Evolutionary conservation across 2,888 invertebrate genomes (phyloP).

Genomic region (Leptopterna dolabrata): DNA sequence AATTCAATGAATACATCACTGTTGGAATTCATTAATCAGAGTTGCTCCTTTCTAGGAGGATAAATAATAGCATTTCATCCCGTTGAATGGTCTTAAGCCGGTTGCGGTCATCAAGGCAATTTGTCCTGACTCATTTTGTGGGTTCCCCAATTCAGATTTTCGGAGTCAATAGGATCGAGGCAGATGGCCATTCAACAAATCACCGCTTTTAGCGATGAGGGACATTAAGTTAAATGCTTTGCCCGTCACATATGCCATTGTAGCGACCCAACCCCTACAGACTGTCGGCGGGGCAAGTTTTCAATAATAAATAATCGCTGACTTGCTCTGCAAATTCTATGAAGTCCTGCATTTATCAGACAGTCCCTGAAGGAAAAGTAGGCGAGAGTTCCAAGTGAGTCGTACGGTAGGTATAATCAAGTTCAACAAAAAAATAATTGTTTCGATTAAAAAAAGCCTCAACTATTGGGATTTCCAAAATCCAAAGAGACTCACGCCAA

Average conservation of each 20-base stretch:
- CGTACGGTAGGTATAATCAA: too few species aligned
- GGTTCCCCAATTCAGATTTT: slow-evolving; percentile 31
- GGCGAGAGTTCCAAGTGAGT: too few species aligned
- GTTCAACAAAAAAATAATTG: too few species aligned
- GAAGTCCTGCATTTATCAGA: too few species aligned
- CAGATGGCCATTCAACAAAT: slow-evolving; percentile 54
- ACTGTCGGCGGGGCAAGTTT: not conserved
- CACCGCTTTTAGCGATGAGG: slow-evolving; percentile 53
- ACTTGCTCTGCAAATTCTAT: too few species aligned
- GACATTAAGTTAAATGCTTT: slow-evolving; percentile 56
- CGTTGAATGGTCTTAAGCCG: slow-evolving; percentile 12
- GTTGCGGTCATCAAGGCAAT: slow-evolving; percentile 53
- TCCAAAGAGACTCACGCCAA: too few species aligned
- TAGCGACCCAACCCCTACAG: not conserved
- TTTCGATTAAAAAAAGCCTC: too few species aligned
- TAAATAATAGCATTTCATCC: not conserved
- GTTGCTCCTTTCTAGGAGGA: not conserved
- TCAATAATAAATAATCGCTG: too few species aligned
- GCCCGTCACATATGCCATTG: slow-evolving; percentile 53
- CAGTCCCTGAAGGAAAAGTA: too few species aligned
- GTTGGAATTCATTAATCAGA: not conserved
- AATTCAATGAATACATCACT: not conserved
- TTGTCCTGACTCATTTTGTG: slow-evolving; percentile 46
- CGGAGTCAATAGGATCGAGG: slow-evolving; percentile 22
- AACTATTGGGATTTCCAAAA: too few species aligned